Evolutionary conservation across 2,113 vertebrate genomes (phyloP), one percentile per base, ranked within the genome.

Genomic region (Muntiacus reevesi): DNA sequence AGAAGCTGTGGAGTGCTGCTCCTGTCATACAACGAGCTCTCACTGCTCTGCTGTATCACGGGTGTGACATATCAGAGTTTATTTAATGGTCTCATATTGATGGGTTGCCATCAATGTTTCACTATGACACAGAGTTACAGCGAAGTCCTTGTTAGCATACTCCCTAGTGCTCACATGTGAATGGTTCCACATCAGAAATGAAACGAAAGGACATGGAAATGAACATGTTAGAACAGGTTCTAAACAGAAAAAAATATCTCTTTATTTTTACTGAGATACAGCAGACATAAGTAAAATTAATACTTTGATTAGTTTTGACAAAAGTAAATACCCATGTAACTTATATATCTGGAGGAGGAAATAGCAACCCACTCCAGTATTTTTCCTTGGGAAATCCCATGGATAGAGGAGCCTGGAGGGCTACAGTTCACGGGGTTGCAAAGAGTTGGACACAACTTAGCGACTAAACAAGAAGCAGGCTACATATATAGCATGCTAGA

Each of bases 201-300:
- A 87, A 67, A 79, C 4, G 36, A 71, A 83, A 95, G 8, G 14
- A 83, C 16, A 43, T 7, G 25, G 40, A 45, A 82, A 88, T 43
- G 23, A 87, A n/a, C 8, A 89, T 23, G 6, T 15, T 71, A 59
- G 87, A 40, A 19, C 12, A 45, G 36, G n/a, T 50, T 50, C 47
- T 50, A 50, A 50, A 50, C 47, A 50, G 47, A 50, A 50, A 50
- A 45, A 94, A 71, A 36, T 4, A 33, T 27, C 57, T 60, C 23
- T 50, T 76, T 89, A 40, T 76, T 93, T 92, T 91, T 93, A 54
- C 40, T 87, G 62, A 96, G 60, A n/a, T 83, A 87, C 12, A 83
- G 55, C 5, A 16, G n/a, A 50, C 1, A 8, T 40, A 45, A n/a
- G 15, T 62, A 93, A 62, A 25, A 76, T 57, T 10, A 50, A 45